Percentiles rank a stretch among this genome's conserved stretches.
Conservation (phyloP, 2,797 vertebrate genomes). For the Falco columbarius region DNA sequence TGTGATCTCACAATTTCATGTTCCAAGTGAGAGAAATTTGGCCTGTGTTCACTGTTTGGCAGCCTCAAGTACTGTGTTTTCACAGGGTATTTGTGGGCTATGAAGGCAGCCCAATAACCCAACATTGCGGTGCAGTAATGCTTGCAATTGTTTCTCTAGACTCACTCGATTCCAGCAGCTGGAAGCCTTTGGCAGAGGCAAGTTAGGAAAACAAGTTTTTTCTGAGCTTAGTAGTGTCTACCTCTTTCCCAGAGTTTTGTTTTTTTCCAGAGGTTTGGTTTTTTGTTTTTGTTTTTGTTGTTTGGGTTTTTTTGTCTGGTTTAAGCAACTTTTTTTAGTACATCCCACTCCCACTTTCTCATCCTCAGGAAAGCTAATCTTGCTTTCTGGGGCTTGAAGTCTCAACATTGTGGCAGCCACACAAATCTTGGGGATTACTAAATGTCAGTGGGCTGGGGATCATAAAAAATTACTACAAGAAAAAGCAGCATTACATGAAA, state of each 20-base stretch:
- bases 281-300: too few relatives aligned
- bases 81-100: background rate
- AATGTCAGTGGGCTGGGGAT: background rate
- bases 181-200: background rate
- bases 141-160: background rate
- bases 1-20: slow-evolving; percentile 7
- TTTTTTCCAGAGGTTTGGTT: too few relatives aligned
- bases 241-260: background rate
- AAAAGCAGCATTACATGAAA: background rate
- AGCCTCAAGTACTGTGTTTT: background rate
- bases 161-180: background rate
- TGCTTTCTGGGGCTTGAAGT: background rate
- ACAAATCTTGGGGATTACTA: background rate
- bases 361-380: background rate
- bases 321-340: background rate
- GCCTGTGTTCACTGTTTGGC: background rate
- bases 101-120: background rate
- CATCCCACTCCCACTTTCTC: background rate
- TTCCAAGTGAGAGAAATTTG: slow-evolving; percentile 33
- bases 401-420: background rate
- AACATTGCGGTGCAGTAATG: background rate
- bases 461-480: background rate
- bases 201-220: background rate
- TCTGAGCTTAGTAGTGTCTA: background rate
- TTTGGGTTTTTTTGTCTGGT: background rate